A percentile compares a stretch with the other conserved stretches of the same genome.
These are phyloP conservation scores for Drosophila ochracea DNA, from an alignment of 2,888 invertebrate genomes.

Conservation along the genomic window DNA sequence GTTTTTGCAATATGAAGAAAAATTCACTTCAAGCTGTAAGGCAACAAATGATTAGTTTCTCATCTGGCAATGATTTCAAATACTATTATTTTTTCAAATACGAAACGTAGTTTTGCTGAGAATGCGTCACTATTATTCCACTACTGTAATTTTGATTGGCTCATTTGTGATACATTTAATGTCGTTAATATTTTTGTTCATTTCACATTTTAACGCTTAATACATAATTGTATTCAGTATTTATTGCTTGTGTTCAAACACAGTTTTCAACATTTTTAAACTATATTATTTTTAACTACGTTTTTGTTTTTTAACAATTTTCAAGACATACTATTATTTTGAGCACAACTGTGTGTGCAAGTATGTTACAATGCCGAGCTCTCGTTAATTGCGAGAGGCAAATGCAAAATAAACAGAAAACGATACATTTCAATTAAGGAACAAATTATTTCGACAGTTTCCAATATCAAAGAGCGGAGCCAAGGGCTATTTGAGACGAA, in stretches of 20 bases:
- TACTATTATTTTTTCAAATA: neutral
- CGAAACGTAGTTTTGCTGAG: neutral
- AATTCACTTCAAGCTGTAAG: too few species aligned
- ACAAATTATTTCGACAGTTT: conserved; percentile 4
- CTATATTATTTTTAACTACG: neutral
- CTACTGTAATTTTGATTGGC: neutral
- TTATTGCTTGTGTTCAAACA: neutral
- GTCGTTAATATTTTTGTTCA: too few species aligned
- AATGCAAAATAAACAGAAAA: conserved; percentile 7
- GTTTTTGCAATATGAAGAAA: neutral
- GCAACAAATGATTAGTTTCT: neutral
- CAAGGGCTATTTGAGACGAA: neutral
- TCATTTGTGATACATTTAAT: neutral
- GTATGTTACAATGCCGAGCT: neutral
- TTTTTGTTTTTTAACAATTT: neutral
- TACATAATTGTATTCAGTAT: too few species aligned
- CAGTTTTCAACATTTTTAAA: neutral
- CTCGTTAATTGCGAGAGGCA: conserved; percentile 4
- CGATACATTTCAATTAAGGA: conserved; percentile 10
- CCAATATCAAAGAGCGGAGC: neutral
- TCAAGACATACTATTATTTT: neutral
- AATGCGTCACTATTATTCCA: neutral
- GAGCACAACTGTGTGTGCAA: neutral
- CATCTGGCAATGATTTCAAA: neutral
- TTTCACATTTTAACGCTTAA: neutral